These are phyloP conservation scores for Polydrusus tereticollis DNA, from an alignment of 2,888 invertebrate genomes.

Conservation along the genomic window DNA sequence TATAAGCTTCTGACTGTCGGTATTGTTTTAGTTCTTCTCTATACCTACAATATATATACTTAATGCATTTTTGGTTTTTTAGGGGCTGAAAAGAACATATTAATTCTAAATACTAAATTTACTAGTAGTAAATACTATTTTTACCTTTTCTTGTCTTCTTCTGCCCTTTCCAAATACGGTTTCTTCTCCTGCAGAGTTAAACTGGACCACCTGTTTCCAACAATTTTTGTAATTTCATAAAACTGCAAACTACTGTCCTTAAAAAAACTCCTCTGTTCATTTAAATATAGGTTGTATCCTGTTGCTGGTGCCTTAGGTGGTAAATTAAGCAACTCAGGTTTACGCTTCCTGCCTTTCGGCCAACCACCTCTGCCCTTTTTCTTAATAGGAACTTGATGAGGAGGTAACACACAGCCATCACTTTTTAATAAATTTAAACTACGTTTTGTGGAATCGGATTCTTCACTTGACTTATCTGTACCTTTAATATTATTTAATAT, in stretches of 20 bases:
- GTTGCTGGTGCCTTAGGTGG: conserved; percentile 73
- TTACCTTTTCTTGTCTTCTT: conserved; percentile 69
- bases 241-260: conserved; percentile 69
- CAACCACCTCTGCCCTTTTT: conserved; percentile 72
- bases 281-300: conserved; percentile 71
- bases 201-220: conserved; percentile 72
- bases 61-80: conserved; percentile 51
- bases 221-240: conserved; percentile 71
- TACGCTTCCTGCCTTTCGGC: conserved; percentile 74
- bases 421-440: conserved; percentile 30
- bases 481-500: too few species aligned
- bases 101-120: too few species aligned
- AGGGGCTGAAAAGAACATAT: too few species aligned
- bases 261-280: conserved; percentile 70
- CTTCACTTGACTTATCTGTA: conserved; percentile 49
- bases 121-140: too few species aligned
- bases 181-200: conserved; percentile 70
- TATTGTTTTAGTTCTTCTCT: conserved; percentile 71
- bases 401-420: conserved; percentile 38
- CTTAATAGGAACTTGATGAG: conserved; percentile 48
- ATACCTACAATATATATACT: conserved; percentile 58
- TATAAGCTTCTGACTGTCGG: conserved; percentile 71
- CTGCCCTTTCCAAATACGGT: conserved; percentile 71
- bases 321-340: conserved; percentile 68
- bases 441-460: conserved; percentile 44